Conservation (phyloP, 2,888 invertebrate species). For the Tuta absoluta region DNA sequence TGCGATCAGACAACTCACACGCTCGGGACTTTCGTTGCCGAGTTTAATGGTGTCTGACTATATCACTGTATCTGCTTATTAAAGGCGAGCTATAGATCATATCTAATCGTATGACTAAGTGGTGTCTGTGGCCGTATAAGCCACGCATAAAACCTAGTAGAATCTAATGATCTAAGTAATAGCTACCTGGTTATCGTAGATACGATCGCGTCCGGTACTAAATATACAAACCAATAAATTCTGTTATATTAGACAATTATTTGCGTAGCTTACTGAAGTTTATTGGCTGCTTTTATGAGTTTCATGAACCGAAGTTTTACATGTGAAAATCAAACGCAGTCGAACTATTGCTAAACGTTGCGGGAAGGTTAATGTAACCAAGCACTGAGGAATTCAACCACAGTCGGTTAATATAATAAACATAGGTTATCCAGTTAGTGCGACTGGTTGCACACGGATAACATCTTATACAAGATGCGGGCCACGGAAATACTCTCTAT, state of each 20-base stretch:
- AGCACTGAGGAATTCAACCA: conserved; percentile 14
- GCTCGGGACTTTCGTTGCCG: conserved; percentile 44
- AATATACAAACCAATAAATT: not conserved
- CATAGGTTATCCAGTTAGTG: conserved; percentile 39
- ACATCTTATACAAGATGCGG: conserved; percentile 66
- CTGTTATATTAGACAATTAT: conserved; percentile 5
- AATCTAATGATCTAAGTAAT: conserved; percentile 45
- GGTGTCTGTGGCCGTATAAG: conserved; percentile 26
- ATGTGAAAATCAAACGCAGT: conserved; percentile 5
- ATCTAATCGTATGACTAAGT: not conserved
- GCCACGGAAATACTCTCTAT: conserved; percentile 65
- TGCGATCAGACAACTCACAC: not conserved
- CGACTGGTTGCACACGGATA: conserved; percentile 44
- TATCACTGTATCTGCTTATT: conserved; percentile 9
- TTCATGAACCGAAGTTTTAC: conserved; percentile 1
- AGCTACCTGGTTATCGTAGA: conserved; percentile 43
- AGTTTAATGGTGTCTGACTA: conserved; percentile 37
- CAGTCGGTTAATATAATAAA: conserved; percentile 24
- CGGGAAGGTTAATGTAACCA: conserved; percentile 19
- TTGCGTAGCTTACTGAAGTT: not conserved
- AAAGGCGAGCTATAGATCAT: conserved; percentile 12
- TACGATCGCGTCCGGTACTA: conserved; percentile 43
- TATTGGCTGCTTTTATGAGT: conserved; percentile 1
- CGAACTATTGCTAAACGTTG: conserved; percentile 14
- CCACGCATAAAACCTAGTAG: conserved; percentile 37